These are phyloP conservation scores for Anoncus sp. DNA, from an alignment of 2,888 invertebrate genomes.

Conservation along the genomic window DNA sequence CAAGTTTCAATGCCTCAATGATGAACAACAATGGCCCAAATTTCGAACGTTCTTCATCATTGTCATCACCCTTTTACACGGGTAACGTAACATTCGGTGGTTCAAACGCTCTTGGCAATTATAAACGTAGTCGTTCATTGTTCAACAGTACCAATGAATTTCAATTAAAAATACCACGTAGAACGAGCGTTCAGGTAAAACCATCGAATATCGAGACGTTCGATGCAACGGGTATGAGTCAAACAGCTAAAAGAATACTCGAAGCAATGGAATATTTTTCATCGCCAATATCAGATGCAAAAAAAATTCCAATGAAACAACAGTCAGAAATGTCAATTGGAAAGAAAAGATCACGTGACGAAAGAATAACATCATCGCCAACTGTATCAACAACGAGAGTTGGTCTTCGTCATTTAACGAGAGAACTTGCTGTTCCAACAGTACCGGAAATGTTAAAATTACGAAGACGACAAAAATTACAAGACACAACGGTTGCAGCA, in stretches of 20 bases:
- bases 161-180: constrained; percentile 76
- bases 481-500: constrained; percentile 86
- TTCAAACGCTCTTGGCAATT: constrained; percentile 83
- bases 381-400: constrained; percentile 70
- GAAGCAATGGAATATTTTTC: constrained; percentile 93
- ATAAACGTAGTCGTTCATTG: constrained; percentile 73
- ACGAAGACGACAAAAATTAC: constrained; percentile 86
- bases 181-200: constrained; percentile 83
- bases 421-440: constrained; percentile 86
- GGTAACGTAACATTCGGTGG: constrained; percentile 92
- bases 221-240: constrained; percentile 85
- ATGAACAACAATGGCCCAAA: constrained; percentile 83
- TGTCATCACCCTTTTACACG: constrained; percentile 89
- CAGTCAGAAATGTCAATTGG: constrained; percentile 71
- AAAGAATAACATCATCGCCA: constrained; percentile 64
- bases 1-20: constrained; percentile 84
- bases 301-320: constrained; percentile 87
- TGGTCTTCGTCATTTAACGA: constrained; percentile 80
- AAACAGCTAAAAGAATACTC: constrained; percentile 91
- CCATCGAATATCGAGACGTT: constrained; percentile 81
- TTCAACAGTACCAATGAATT: constrained; percentile 75
- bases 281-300: constrained; percentile 91
- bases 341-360: constrained; percentile 70
- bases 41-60: constrained; percentile 81
- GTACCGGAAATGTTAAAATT: constrained; percentile 87